Evolutionary conservation across 2,797 vertebrate genomes (phyloP).

Genomic region (Semotilus atromaculatus): DNA sequence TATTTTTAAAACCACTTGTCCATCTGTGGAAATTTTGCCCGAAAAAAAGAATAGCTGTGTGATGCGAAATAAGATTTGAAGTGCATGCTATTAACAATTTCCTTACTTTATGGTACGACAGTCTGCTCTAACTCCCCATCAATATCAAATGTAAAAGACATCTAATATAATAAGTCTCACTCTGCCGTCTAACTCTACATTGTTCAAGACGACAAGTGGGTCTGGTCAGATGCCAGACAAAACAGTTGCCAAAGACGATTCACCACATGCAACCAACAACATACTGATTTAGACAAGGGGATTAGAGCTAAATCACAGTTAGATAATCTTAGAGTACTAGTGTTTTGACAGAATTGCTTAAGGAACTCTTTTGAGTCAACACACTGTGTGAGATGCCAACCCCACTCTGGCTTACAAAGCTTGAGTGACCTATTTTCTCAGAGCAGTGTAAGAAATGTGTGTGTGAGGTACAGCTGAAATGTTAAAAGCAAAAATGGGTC

Average conservation of each 20-base stretch:
- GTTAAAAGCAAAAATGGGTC: constrained; percentile 10
- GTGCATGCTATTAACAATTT: not conserved
- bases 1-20: constrained; percentile 1
- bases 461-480: constrained; percentile 19
- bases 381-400: constrained; percentile 34
- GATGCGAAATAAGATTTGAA: no score
- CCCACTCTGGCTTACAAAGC: constrained; percentile 33
- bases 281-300: constrained; percentile 38
- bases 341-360: constrained; percentile 54
- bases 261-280: constrained; percentile 5
- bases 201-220: constrained; percentile 25
- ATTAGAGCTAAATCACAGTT: constrained; percentile 26
- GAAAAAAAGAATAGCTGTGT: not conserved
- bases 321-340: constrained; percentile 29
- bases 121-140: not conserved
- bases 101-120: not conserved
- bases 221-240: constrained; percentile 51
- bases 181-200: constrained; percentile 10
- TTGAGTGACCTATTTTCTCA: constrained; percentile 54
- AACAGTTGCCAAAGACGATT: constrained; percentile 30
- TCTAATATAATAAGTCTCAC: not conserved
- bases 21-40: not conserved
- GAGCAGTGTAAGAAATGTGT: constrained; percentile 18
- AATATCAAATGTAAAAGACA: not conserved
- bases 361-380: constrained; percentile 43